Evolutionary conservation across 2,113 vertebrate species (phyloP).

Genomic region (Tragelaphus imberbis): DNA sequence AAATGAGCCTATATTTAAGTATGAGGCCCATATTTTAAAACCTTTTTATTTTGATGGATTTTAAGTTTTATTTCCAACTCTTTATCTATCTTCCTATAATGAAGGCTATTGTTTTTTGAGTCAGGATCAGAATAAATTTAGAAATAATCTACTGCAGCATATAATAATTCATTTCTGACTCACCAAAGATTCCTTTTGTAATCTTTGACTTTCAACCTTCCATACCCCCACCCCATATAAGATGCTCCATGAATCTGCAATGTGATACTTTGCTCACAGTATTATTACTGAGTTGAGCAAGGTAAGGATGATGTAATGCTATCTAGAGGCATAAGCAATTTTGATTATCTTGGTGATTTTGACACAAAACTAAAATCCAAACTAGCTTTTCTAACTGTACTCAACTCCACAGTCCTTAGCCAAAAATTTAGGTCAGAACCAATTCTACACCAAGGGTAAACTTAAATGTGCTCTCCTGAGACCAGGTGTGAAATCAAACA

Average conservation of each 20-base stretch:
- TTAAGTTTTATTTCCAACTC: slow-evolving; percentile 19
- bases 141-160: neutral
- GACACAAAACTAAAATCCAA: slow-evolving; percentile 2
- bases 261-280: neutral
- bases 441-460: neutral
- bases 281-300: neutral
- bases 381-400: neutral
- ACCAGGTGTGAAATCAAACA: neutral
- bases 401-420: neutral
- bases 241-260: neutral
- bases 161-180: slow-evolving; percentile 4
- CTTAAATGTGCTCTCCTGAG: neutral
- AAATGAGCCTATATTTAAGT: slow-evolving; percentile 35
- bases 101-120: neutral
- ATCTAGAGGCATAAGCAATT: neutral
- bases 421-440: slow-evolving; percentile 12
- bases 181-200: neutral
- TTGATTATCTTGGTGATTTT: neutral
- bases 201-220: neutral
- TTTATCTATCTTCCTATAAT: neutral
- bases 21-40: slow-evolving; percentile 16
- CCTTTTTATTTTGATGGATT: neutral
- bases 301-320: neutral
- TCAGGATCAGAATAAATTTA: slow-evolving; percentile 17
- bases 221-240: neutral